Conservation (phyloP, 2,888 invertebrate genomes). For the Lagria hirta region DNA sequence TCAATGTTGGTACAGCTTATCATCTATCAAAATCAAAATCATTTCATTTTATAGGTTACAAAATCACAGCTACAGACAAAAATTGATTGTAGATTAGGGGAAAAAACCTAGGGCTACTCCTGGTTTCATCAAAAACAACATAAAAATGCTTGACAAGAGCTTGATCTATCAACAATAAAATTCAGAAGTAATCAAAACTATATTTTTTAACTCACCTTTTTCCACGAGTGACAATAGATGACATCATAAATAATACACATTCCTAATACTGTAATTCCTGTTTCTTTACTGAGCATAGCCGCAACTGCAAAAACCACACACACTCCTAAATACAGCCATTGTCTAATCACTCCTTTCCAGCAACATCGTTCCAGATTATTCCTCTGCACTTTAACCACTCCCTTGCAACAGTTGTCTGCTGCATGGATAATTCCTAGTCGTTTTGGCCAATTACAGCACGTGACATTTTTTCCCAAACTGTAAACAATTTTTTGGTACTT, state of each 20-base stretch:
- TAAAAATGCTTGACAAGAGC: too few relatives aligned
- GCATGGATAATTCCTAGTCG: slow-evolving; percentile 27
- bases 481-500: slow-evolving; percentile 49
- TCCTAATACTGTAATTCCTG: slow-evolving; percentile 88
- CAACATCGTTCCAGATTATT: slow-evolving; percentile 35
- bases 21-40: too few relatives aligned
- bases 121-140: too few relatives aligned
- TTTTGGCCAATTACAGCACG: slow-evolving; percentile 49
- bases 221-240: slow-evolving; percentile 56
- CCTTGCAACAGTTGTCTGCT: slow-evolving; percentile 12
- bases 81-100: too few relatives aligned
- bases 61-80: too few relatives aligned
- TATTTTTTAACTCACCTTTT: slow-evolving; percentile 44
- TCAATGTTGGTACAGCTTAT: too few relatives aligned
- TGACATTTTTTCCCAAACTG: slow-evolving; percentile 47
- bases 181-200: too few relatives aligned
- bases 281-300: slow-evolving; percentile 93
- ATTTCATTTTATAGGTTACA: too few relatives aligned
- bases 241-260: slow-evolving; percentile 90
- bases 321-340: slow-evolving; percentile 64
- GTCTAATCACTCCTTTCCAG: slow-evolving; percentile 48
- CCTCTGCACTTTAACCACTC: slow-evolving; percentile 16
- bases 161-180: too few relatives aligned
- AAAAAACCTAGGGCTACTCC: too few relatives aligned
- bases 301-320: slow-evolving; percentile 64